Conservation (phyloP, 2,888 invertebrate genomes). For the Acanthacorydalis orientalis region DNA sequence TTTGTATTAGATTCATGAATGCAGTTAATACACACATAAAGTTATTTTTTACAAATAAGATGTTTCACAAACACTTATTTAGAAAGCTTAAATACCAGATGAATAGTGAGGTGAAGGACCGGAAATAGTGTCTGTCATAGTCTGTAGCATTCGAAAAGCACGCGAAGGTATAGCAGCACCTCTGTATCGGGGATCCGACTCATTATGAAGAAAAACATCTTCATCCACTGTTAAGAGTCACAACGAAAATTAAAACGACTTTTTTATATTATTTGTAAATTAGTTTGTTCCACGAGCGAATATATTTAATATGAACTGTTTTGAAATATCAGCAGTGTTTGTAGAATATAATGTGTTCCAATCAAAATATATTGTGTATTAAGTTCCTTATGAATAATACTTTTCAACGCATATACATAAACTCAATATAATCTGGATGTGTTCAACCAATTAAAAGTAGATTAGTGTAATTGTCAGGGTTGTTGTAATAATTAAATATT, state of each 20-base stretch:
- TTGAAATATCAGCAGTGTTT: not conserved
- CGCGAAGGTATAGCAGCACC: slow-evolving; percentile 48
- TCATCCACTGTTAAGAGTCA: slow-evolving; percentile 27
- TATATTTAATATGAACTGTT: not conserved
- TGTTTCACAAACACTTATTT: not conserved
- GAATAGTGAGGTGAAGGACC: slow-evolving; percentile 15
- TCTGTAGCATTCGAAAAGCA: slow-evolving; percentile 49
- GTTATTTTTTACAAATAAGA: too few relatives aligned
- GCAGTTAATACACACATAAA: too few relatives aligned
- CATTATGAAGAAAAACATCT: slow-evolving; percentile 34
- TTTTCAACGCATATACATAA: too few relatives aligned
- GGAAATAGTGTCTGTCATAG: slow-evolving; percentile 35
- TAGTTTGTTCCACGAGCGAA: not conserved
- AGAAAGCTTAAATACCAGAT: slow-evolving; percentile 14
- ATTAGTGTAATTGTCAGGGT: too few relatives aligned
- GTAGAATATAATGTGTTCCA: too few relatives aligned
- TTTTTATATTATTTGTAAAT: not conserved
- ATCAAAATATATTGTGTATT: too few relatives aligned
- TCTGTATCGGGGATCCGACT: slow-evolving; percentile 41
- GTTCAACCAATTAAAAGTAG: too few relatives aligned
- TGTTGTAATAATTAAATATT: too few relatives aligned
- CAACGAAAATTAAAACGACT: not conserved
- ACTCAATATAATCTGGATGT: too few relatives aligned
- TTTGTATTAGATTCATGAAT: too few relatives aligned
- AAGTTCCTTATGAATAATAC: too few relatives aligned